Evolutionary conservation across 2,888 invertebrate species (phyloP), one percentile per base, ranked within the genome.

Genomic region (Polydrusus tereticollis): DNA sequence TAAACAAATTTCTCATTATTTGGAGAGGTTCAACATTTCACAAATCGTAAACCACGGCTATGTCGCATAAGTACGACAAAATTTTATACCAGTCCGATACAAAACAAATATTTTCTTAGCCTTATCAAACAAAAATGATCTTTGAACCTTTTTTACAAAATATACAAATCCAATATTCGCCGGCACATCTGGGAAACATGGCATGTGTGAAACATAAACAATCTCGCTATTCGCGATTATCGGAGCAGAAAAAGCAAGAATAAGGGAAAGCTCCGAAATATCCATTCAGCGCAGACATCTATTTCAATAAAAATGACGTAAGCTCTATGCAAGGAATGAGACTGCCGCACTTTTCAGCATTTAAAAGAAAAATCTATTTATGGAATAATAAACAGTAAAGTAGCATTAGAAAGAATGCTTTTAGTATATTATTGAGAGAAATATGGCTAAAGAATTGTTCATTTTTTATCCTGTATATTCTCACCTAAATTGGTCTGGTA

Each of bases 221-320:
- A 74, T 80, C 77, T 78, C 75, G 20, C 45, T 29, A 59, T 57
- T 66, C 59, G 73, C 74, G 75, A 80, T 83, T 82, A 83, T 82
- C 82, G 81, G 79, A 78, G 77, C 67, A 79, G 81, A 79, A 81
- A 80, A 77, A 78, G 79, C 77, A 78, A 78, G 81, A 80, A 79
- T 79, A 60, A 60, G 59, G 78, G 77, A 76, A 80, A 82, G 80
- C 80, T 79, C 77, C 77, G 77, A 78, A 79, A 81, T 82, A 82
- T 82, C 82, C 80, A 81, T 82, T 83, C 80, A 78, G 78, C 76
- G 76, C 80, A 82, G 82, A 81, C 83, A 82, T 83, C 82, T 82
- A 83, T 83, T 83, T 83, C 82, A 82, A 83, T 83, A 83, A 82
- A 82, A 82, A 81, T 80, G 82, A 80, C 82, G 79, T 66, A 63